phyloP scores from a whole-genome alignment of 2,888 invertebrate genomes.

The Oligia fasciuncula region DNA sequence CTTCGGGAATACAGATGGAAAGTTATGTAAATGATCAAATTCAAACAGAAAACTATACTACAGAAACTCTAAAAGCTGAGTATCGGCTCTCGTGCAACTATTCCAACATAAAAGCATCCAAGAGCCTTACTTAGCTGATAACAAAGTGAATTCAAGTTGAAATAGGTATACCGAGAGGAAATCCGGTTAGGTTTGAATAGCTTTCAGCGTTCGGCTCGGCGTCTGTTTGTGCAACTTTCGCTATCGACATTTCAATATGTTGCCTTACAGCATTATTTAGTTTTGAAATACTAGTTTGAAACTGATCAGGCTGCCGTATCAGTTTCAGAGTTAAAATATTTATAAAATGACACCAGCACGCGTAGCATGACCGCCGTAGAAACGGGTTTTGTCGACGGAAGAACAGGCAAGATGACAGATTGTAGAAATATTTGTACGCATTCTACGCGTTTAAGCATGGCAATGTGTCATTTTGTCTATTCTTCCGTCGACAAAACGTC shows the following conservation, averaged over 20 bases:
- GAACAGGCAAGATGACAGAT: too few relatives aligned
- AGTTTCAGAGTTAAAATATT: constrained; percentile 6
- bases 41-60: not conserved
- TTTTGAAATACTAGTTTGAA: constrained; percentile 40
- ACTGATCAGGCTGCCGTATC: constrained; percentile 7
- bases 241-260: constrained; percentile 61
- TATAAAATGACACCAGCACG: not conserved
- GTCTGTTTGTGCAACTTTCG: constrained; percentile 65
- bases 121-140: constrained; percentile 65
- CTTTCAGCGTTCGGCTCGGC: constrained; percentile 66
- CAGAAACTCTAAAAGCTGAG: constrained; percentile 18
- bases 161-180: constrained; percentile 70
- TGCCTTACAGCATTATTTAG: constrained; percentile 35
- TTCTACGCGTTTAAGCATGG: too few relatives aligned
- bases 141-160: constrained; percentile 75
- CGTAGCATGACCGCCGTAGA: too few relatives aligned
- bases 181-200: constrained; percentile 73
- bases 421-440: too few relatives aligned
- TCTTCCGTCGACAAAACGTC: too few relatives aligned
- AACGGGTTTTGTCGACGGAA: too few relatives aligned
- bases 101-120: constrained; percentile 53
- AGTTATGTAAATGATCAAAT: not conserved
- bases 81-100: constrained; percentile 42
- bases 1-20: not conserved
- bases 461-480: too few relatives aligned